A percentile compares a stretch with the other conserved stretches of the same genome.
Conservation (phyloP, 2,797 vertebrate genomes). For the Hylomyscus alleni region DNA sequence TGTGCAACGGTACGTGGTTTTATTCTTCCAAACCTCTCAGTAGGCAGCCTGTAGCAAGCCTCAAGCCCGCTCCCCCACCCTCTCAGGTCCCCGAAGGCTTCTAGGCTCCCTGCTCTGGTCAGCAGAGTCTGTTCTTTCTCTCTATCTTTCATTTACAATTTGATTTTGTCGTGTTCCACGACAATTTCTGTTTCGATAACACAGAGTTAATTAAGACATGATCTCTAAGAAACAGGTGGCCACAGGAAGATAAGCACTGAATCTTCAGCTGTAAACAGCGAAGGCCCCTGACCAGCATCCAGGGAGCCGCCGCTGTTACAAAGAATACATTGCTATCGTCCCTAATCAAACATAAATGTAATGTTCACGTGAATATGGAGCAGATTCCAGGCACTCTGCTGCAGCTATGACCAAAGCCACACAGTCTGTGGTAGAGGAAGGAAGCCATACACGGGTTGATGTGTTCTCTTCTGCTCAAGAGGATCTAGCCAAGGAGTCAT, state of each 20-base stretch:
- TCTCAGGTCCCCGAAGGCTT: not conserved
- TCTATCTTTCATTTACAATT: conserved; percentile 80
- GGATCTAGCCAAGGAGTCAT: not conserved
- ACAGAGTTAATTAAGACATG: conserved; percentile 89
- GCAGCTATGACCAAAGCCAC: not conserved
- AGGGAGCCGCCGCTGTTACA: conserved; percentile 87
- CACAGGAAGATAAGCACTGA: conserved; percentile 88
- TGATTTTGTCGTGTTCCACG: conserved; percentile 80
- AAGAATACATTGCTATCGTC: conserved; percentile 86
- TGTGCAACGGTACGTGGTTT: not conserved
- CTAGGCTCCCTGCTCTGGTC: conserved; percentile 72
- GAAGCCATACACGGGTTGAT: fast-evolving
- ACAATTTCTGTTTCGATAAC: conserved; percentile 86
- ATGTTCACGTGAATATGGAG: conserved; percentile 45
- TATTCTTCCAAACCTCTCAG: not conserved
- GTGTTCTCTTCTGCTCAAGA: not conserved
- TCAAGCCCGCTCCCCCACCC: fast-evolving
- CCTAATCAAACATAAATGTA: conserved; percentile 82
- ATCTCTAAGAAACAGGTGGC: conserved; percentile 89
- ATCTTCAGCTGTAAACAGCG: conserved; percentile 85
- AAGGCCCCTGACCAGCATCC: conserved; percentile 84
- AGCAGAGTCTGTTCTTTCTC: conserved; percentile 73
- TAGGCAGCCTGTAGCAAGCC: not conserved
- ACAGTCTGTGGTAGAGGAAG: not conserved
- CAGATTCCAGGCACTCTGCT: not conserved